Percentiles rank a stretch among this genome's conserved stretches.
Conservation (phyloP, 2,888 invertebrate genomes). For the Stenotaenia linearis region DNA sequence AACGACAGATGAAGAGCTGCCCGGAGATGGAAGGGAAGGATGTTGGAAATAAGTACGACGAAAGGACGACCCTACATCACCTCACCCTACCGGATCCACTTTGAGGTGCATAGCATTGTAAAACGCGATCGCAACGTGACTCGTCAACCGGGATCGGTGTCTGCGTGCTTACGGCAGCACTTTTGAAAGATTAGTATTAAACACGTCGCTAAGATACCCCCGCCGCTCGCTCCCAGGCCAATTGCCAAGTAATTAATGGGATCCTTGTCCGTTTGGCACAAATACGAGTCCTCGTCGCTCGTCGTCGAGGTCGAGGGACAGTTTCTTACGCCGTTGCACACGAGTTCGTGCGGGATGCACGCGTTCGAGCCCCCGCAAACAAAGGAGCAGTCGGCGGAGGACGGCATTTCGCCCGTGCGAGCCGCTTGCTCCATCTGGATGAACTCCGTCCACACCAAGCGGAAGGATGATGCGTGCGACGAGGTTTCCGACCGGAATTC, state of each 20-base stretch:
- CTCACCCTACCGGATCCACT: not conserved
- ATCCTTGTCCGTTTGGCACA: constrained; percentile 38
- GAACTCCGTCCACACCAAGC: constrained; percentile 83
- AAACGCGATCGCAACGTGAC: too few species aligned
- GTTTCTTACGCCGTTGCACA: constrained; percentile 82
- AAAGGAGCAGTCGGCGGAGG: constrained; percentile 64
- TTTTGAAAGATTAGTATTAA: constrained; percentile 58
- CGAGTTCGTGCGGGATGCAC: constrained; percentile 74
- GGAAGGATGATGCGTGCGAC: constrained; percentile 52
- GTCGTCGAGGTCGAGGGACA: constrained; percentile 56
- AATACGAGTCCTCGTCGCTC: constrained; percentile 38
- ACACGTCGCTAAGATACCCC: constrained; percentile 56
- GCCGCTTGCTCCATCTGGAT: constrained; percentile 55
- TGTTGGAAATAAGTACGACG: too few species aligned
- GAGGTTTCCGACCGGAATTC: constrained; percentile 34
- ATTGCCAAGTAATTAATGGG: constrained; percentile 59
- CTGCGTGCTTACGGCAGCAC: constrained; percentile 45
- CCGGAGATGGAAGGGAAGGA: not conserved
- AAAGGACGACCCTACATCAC: not conserved
- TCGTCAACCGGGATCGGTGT: constrained; percentile 36
- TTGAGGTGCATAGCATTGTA: not conserved
- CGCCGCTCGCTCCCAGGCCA: constrained; percentile 58
- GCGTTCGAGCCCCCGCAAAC: constrained; percentile 73
- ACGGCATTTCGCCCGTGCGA: constrained; percentile 45
- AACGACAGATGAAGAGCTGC: constrained; percentile 5